Evolutionary conservation across 2,797 vertebrate genomes (phyloP).

Genomic region (Luscinia megarhynchos): DNA sequence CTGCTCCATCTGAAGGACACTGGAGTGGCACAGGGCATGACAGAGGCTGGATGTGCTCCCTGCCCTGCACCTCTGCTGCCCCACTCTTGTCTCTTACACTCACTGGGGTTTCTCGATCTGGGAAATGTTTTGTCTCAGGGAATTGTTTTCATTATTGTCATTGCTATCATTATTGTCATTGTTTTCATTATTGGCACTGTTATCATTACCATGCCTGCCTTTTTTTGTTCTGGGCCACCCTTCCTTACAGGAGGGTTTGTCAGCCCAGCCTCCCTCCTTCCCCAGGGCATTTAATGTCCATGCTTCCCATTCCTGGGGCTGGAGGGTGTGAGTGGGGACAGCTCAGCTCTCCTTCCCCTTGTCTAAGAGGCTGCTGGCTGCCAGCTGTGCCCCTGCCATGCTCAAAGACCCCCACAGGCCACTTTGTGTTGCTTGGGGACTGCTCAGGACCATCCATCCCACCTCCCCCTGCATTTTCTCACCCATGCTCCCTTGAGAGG

Average conservation of each 20-base stretch:
- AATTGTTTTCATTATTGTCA: background rate
- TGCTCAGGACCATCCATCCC: background rate
- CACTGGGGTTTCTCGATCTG: background rate
- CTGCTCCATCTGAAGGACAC: accelerated
- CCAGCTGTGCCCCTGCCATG: background rate
- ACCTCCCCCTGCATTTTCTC: background rate
- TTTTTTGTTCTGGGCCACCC: background rate
- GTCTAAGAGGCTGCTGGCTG: background rate
- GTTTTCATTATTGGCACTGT: too few relatives aligned
- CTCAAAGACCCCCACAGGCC: background rate
- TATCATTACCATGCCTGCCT: background rate
- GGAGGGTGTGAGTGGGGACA: accelerated
- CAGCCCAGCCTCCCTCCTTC: accelerated
- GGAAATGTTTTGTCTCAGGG: background rate
- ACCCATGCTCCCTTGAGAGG: accelerated
- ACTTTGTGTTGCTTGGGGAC: background rate
- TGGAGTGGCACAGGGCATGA: accelerated
- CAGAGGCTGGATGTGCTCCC: background rate
- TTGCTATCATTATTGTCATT: background rate
- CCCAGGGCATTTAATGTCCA: accelerated
- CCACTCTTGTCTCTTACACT: accelerated
- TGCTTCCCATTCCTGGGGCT: background rate
- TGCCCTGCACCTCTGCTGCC: background rate
- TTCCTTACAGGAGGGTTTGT: background rate
- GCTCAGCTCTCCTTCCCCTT: background rate